Evolutionary conservation across 37 sponge, comb jelly and placozoan genomes (phyloP), one percentile per base, ranked within the genome.

Genomic region (Spongilla lacustris): DNA sequence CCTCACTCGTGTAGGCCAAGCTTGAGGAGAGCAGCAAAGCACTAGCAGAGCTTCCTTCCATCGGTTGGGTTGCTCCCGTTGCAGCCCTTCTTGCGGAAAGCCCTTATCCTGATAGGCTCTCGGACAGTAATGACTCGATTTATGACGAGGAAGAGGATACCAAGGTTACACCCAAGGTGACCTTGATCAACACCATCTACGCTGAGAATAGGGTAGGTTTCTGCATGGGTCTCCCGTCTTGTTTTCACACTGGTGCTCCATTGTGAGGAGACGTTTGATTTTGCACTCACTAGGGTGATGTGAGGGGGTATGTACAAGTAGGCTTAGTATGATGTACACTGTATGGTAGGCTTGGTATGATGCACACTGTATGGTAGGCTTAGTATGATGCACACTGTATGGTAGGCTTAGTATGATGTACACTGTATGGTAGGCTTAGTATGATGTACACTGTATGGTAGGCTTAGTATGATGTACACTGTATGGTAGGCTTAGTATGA

Each of bases 191-290:
- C 21, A 81, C 81, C 66, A 84, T 92, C 30, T 88, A 84, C 26
- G 24, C 69, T 79, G 92, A 92, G 58, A 92, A 92, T 37, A 84
- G 74, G 79, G 89, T 89, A 72, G 37, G 31, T 26, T 23, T 38
- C 0, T 0, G 35, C 41, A 9, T 41, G 41, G 6, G 3, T 3
- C 41, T 6, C 3, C 6, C 41, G 41, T 6, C 41, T 41, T 6
- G 41, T 41, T 3, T 41, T 41, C 41, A 41, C 41, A 9, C 41
- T 41, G 41, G 41, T 41, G 41, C 41, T 9, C n/a, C 58, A 10
- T 17, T 14, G 19, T 58, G 58, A 58, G 46, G 46, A 8, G 46
- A 4, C 4, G 4, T 46, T 46, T 46, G 46, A 4, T 46, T 46
- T 46, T 8, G 8, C 8, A 46, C 46, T 46, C n/a, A n/a, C n/a